Evolutionary conservation across 2,113 vertebrate genomes (phyloP), one percentile per base, ranked within the genome.

Genomic region (Alaudala cheleensis): DNA sequence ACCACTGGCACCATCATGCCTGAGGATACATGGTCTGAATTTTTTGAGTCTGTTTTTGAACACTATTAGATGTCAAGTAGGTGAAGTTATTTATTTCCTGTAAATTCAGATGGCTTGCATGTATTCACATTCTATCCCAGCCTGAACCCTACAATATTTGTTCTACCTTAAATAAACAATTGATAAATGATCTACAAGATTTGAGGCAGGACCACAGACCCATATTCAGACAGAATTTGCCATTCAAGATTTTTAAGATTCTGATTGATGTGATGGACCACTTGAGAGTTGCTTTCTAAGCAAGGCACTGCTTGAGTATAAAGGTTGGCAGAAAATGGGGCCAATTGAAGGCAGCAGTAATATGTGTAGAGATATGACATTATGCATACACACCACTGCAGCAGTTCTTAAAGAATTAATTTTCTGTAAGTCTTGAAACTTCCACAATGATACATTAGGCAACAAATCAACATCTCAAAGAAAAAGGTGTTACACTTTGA

Each of bases 401-500:
- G 42, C 57, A 80, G 61, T 24, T 91, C 33, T 73, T 62, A 88
- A 91, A 77, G 37, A 94, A 94, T 93, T 94, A 72, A 84, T 87
- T 78, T 78, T 84, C 47, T 21, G 1, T 45, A 95, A 91, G 90
- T 37, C 40, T 88, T 95, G 62, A 92, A 62, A 77, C 34, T 95
- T 92, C 26, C 51, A 66, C 89, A 87, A 66, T 83, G 71, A 83
- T 58, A 86, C 28, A 60, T 84, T 81, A 86, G 51, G 37, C 66
- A 95, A 93, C 49, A 85, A 94, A 90, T 87, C 84, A 93, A 34
- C 45, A 7, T 93, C 67, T 94, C 81, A 73, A 66, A 45, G 67
- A 95, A 81, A 95, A 92, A 86, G 37, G 70, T 70, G n/a, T 60
- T 73, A 34, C 51, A 64, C 51, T 87, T 87, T 67, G 78, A 96